These are phyloP conservation scores for Sitophilus oryzae DNA, from an alignment of 1,140 invertebrate species.

Conservation along the genomic window DNA sequence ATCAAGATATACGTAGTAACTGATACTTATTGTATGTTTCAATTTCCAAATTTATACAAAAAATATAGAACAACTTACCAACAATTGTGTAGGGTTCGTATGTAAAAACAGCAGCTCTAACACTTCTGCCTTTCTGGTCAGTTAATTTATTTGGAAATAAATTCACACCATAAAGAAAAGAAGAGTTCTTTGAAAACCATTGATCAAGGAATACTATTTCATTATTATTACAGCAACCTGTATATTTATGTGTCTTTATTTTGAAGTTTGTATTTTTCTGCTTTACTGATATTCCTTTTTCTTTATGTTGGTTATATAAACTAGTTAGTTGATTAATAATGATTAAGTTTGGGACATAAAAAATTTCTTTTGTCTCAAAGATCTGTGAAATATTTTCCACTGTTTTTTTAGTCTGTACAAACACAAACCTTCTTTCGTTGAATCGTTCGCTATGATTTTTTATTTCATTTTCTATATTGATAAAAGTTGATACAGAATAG, in stretches of 20 bases:
- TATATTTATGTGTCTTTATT: constrained; percentile 33
- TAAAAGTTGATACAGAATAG: constrained; percentile 17
- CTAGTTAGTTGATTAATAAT: too few relatives aligned
- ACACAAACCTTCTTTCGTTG: constrained; percentile 31
- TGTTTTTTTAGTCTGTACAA: constrained; percentile 12
- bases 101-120: constrained; percentile 29
- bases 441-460: constrained; percentile 26
- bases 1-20: too few relatives aligned
- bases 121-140: constrained; percentile 29
- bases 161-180: constrained; percentile 23
- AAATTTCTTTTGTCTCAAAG: constrained; percentile 21
- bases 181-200: constrained; percentile 31
- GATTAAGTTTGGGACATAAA: constrained; percentile 27
- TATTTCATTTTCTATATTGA: constrained; percentile 28
- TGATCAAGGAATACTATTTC: constrained; percentile 24
- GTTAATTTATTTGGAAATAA: constrained; percentile 35
- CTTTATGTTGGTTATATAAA: too few relatives aligned
- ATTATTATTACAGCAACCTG: constrained; percentile 18
- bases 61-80: too few relatives aligned
- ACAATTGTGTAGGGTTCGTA: constrained; percentile 35
- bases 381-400: constrained; percentile 18
- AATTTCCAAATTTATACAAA: too few relatives aligned
- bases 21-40: too few relatives aligned
- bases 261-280: constrained; percentile 5
- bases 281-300: background rate